Evolutionary conservation across 1,140 invertebrate species (phyloP).

Genomic region (Brachionus calyciflorus): DNA sequence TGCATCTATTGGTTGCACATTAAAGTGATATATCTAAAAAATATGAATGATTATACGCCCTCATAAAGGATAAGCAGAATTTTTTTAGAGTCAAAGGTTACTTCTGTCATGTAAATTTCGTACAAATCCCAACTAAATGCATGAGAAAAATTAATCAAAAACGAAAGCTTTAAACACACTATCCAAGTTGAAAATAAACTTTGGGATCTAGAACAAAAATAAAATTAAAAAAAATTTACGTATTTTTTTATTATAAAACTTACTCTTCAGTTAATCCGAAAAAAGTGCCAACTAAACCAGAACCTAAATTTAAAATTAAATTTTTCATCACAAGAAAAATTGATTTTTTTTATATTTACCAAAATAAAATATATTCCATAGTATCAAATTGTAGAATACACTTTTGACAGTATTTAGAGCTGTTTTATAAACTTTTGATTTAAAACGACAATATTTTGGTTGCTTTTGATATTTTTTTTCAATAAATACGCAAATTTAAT

Average conservation of each 20-base stretch:
- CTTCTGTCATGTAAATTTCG: slow-evolving; percentile 43
- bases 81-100: neutral
- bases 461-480: too few relatives aligned
- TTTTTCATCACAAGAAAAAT: too few relatives aligned
- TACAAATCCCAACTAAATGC: slow-evolving; percentile 33
- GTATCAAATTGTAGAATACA: neutral
- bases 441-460: slow-evolving; percentile 2
- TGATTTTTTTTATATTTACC: neutral
- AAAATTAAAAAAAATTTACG: neutral
- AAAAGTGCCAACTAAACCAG: too few relatives aligned
- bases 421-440: neutral
- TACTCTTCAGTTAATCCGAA: too few relatives aligned
- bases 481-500: too few relatives aligned
- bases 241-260: neutral
- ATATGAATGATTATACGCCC: too few relatives aligned
- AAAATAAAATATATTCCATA: slow-evolving; percentile 11
- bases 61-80: neutral
- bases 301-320: too few relatives aligned
- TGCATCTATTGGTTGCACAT: slow-evolving; percentile 19
- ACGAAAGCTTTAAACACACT: neutral
- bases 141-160: neutral
- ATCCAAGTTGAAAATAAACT: neutral
- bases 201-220: too few relatives aligned
- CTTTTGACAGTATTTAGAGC: neutral
- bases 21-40: slow-evolving; percentile 39